Evolutionary conservation across 1,140 invertebrate genomes (phyloP).

Genomic region (Drosophila punjabiensis): DNA sequence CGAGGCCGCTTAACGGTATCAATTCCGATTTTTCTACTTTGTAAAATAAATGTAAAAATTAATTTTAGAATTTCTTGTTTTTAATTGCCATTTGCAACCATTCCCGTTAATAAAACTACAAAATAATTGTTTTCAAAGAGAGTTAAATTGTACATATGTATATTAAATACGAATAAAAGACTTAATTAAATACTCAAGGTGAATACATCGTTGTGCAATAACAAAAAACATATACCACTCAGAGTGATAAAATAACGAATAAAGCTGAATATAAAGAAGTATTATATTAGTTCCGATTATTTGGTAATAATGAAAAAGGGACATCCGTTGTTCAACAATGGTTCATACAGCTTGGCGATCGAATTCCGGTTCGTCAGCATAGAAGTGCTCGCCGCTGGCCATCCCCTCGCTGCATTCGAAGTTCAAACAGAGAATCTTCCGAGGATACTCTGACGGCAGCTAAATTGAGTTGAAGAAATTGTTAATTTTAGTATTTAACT

Average conservation of each 20-base stretch:
- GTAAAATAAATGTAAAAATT: background rate
- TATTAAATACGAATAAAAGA: constrained; percentile 2
- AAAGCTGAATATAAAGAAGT: constrained; percentile 36
- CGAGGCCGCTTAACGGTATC: background rate
- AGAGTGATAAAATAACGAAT: constrained; percentile 53
- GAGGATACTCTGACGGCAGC: constrained; percentile 55
- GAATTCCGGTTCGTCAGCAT: constrained; percentile 70
- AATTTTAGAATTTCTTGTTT: background rate
- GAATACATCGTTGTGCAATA: constrained; percentile 45
- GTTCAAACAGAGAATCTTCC: constrained; percentile 54
- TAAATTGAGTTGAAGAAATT: constrained; percentile 4
- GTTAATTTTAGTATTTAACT: background rate
- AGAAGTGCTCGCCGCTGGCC: constrained; percentile 53
- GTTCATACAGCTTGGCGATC: constrained; percentile 55
- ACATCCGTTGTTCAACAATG: background rate
- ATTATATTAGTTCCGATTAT: constrained; percentile 14
- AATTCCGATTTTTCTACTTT: background rate
- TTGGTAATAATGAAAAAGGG: constrained; percentile 29
- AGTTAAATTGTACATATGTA: background rate
- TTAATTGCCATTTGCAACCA: background rate
- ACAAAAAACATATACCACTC: constrained; percentile 50
- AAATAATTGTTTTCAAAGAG: background rate
- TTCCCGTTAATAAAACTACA: background rate
- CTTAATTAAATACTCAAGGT: constrained; percentile 2
- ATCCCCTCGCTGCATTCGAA: constrained; percentile 76